phyloP scores from a whole-genome alignment of 92 coral and sea anemone species.

The Blastomussa wellsi region DNA sequence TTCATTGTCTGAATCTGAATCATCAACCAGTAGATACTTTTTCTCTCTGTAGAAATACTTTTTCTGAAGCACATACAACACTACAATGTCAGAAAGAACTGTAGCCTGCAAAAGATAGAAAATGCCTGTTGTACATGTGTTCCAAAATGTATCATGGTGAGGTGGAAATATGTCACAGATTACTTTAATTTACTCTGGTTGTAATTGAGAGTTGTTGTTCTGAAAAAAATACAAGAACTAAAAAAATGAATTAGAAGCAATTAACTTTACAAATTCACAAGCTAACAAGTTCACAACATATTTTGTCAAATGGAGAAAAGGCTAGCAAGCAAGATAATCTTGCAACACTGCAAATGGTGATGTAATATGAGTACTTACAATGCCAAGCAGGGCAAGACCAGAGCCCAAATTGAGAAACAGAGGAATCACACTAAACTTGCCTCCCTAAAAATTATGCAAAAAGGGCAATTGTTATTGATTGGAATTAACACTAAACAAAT shows the following conservation, averaged over 20 bases:
- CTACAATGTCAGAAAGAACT: slow-evolving; percentile 81
- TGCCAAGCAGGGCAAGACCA: slow-evolving; percentile 83
- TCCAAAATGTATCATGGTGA: background rate
- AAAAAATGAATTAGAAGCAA: background rate
- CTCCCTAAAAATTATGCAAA: slow-evolving; percentile 61
- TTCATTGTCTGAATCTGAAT: slow-evolving; percentile 36
- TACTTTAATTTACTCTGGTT: background rate
- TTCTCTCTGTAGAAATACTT: slow-evolving; percentile 74
- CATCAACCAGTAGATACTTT: slow-evolving; percentile 79
- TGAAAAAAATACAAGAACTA: too few relatives aligned
- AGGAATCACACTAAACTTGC: slow-evolving; percentile 87
- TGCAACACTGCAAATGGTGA: background rate
- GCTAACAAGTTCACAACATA: background rate
- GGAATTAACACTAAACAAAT: too few relatives aligned
- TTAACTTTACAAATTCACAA: background rate
- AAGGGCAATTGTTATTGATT: background rate
- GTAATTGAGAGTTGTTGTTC: background rate
- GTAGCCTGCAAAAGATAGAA: slow-evolving; percentile 70
- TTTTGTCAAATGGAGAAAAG: too few relatives aligned
- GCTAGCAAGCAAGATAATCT: background rate
- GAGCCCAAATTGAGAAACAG: slow-evolving; percentile 88
- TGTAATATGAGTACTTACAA: slow-evolving; percentile 59
- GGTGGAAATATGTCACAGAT: background rate
- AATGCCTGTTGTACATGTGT: background rate
- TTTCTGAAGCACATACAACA: slow-evolving; percentile 71